Base-by-base conservation (phyloP, 1,140 invertebrate species). In the Drosophila nannoptera region DNA sequence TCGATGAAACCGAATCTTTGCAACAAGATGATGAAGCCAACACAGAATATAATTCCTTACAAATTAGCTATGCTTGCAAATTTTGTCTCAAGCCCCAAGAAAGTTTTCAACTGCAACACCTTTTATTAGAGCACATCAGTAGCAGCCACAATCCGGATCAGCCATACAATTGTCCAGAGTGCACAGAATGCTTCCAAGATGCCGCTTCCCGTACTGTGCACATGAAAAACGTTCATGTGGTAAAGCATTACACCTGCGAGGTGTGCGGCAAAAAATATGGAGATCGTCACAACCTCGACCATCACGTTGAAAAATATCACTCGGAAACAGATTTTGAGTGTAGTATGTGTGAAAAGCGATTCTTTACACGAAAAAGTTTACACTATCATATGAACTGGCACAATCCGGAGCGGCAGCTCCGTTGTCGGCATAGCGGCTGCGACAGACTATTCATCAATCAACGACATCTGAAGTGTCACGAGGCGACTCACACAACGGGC, bases 311-410 rank as follows among this genome's bases (percentile, higher is more conserved):
- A 54, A 88, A 88, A 56, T 88, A 87, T 54, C 87, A 88, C 50
- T 77, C 87, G 36, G 87, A 87, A n/a, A 87, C 82, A 33, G 87
- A 88, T 63, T 88, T 88, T 11, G 87, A 84, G 43, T 88, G 87
- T 67, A 69, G 45, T 1, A 50, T 86, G 36, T 88, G 87, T 31
- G 87, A 77, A 16, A 88, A 88, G 42, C 78, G 83, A 6, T 88
- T 88, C 55, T 82, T 81, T 16, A 87, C 87, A 4, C 83, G 83
- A 7, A 88, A 88, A 48, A 88, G 87, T 33, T 56, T 88, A 1
- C 88, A 83, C 7, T 88, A 88, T 48, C 87, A 88, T 48, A 88
- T 87, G 77, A 88, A 88, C 43, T 88, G 87, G 87, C 87, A 88
- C 53, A 87, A 86, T 54, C 87, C 87, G 29, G 76, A 86, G 9